A percentile compares a stretch with the other conserved stretches of the same genome.
These are phyloP conservation scores for Cynoglossus semilaevis DNA, from an alignment of 2,113 vertebrate genomes.

Conservation along the genomic window DNA sequence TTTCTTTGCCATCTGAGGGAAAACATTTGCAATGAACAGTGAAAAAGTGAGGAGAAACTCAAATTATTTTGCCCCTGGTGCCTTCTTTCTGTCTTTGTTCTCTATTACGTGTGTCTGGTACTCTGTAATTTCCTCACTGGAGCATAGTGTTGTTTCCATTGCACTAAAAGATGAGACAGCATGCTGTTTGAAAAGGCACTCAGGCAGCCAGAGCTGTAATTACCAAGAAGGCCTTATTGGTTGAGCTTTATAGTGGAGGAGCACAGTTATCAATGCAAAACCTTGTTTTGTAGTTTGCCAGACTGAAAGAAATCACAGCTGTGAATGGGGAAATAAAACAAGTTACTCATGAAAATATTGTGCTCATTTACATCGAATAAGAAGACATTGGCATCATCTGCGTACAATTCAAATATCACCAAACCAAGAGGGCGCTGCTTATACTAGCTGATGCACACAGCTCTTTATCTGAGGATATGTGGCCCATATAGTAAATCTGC, in stretches of 20 bases:
- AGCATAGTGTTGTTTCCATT: slow-evolving; percentile 53
- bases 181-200: slow-evolving; percentile 43
- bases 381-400: slow-evolving; percentile 27
- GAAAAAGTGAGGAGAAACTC: slow-evolving; percentile 56
- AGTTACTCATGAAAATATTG: background rate
- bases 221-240: slow-evolving; percentile 39
- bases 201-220: slow-evolving; percentile 46
- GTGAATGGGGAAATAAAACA: too few relatives aligned
- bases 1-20: slow-evolving; percentile 55
- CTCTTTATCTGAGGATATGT: slow-evolving; percentile 61
- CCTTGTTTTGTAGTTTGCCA: slow-evolving; percentile 17
- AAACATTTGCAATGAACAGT: slow-evolving; percentile 60
- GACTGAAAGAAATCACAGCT: background rate
- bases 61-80: slow-evolving; percentile 58
- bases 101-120: slow-evolving; percentile 47
- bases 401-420: slow-evolving; percentile 27
- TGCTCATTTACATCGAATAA: slow-evolving; percentile 1
- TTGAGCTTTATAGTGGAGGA: slow-evolving; percentile 18
- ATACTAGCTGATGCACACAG: slow-evolving; percentile 24
- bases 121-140: slow-evolving; percentile 53
- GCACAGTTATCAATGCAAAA: slow-evolving; percentile 45
- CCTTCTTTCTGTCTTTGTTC: slow-evolving; percentile 44
- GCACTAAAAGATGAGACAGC: slow-evolving; percentile 40
- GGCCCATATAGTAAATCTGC: slow-evolving; percentile 53
- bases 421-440: background rate